Conservation (phyloP, 2,113 vertebrate species). For the Conger conger region DNA sequence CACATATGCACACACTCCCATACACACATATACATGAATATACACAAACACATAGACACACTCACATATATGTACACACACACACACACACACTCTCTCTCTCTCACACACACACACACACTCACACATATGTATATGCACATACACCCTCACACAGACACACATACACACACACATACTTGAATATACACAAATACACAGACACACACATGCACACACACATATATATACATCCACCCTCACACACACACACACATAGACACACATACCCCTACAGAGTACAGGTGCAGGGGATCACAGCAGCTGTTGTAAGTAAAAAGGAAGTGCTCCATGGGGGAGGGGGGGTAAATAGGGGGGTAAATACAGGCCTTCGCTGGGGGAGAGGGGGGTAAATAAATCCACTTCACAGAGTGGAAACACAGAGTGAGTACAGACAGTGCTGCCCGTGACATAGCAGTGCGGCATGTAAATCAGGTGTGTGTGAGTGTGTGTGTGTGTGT, state of each 20-base stretch:
- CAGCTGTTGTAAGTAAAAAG: not conserved
- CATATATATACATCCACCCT: not conserved
- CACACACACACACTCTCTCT: not conserved
- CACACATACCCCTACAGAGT: not conserved
- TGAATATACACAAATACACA: not conserved
- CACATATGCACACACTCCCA: too few species aligned
- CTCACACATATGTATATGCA: not conserved
- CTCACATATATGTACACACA: not conserved
- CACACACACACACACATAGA: not conserved
- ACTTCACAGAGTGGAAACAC: not conserved
- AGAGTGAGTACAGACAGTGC: not conserved
- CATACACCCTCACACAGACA: not conserved
- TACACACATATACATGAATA: not conserved
- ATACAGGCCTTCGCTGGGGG: not conserved
- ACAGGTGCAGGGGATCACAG: constrained; percentile 2
- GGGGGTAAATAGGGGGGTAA: not conserved
- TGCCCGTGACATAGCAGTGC: not conserved
- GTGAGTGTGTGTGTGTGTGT: too few species aligned
- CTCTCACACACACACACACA: not conserved
- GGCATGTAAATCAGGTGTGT: not conserved
- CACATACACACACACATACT: not conserved
- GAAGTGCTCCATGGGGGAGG: not conserved
- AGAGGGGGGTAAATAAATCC: not conserved
- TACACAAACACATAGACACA: not conserved
- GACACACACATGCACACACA: not conserved